Evolutionary conservation across 2,113 vertebrate genomes (phyloP), one percentile per base, ranked within the genome.

Genomic region (Aspidoscelis tigris): DNA sequence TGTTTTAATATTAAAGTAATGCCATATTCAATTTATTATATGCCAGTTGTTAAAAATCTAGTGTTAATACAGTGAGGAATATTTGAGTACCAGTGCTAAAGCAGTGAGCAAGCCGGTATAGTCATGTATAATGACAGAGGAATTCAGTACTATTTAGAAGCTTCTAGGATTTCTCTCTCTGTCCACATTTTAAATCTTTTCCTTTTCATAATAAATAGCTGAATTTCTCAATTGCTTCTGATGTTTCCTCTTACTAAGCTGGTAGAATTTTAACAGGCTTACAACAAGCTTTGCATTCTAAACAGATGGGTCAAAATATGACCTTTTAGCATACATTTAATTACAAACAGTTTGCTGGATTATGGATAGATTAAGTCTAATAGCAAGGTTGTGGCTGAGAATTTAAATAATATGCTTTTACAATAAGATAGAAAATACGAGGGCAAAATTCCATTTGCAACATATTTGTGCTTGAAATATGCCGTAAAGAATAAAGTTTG

Each of bases 21-120:
- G 58, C 58, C 44, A 68, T 66, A 44, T 70, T 71, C 1, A 76
- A 78, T 76, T 85, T 86, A 86, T 20, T 73, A 33, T 81, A 33
- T 47, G 80, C 33, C 41, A 66, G 79, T 76, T 14, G 43, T 22
- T 61, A 82, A 83, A 81, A 81, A 83, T 16, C 26, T 75, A 68
- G 76, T 58, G 14, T 16, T 24, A 68, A 41, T 33, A 73, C 82
- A 88, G 68, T 72, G 44, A 18, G 18, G 69, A 39, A 12, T 24
- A 14, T 53, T 3, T 50, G 64, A 41, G 33, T 55, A 76, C 20
- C 14, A 20, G 43, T 80, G 39, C 73, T 82, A 14, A 9, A 76
- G 50, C 22, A 85, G 50, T 41, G 58, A 8, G 47, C 39, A 64
- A 26, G 14, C 43, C 41, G n/a, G 8, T 50, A 3, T n/a, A 50